phyloP scores from a whole-genome alignment of 2,113 vertebrate genomes.

The Oceanites oceanicus region DNA sequence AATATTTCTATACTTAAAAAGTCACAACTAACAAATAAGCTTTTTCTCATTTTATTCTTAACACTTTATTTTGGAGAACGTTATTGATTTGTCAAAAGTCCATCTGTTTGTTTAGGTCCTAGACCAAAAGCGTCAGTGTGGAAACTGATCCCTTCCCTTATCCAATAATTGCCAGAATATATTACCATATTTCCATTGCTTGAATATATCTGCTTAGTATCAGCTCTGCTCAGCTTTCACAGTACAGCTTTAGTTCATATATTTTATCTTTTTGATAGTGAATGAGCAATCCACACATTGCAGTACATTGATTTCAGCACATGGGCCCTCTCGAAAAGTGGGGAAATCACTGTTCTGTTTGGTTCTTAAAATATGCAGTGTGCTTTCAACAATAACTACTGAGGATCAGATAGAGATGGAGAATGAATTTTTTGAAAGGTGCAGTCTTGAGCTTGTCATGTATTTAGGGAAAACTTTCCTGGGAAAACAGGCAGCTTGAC shows the following conservation, averaged over 20 bases:
- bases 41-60: constrained; percentile 39
- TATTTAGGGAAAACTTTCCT: constrained; percentile 68
- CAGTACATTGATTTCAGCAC: constrained; percentile 66
- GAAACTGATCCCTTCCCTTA: constrained; percentile 53
- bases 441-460: constrained; percentile 68
- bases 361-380: constrained; percentile 69
- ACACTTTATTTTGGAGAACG: constrained; percentile 55
- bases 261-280: constrained; percentile 56
- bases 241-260: constrained; percentile 68
- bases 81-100: constrained; percentile 67
- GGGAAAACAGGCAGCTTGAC: constrained; percentile 65
- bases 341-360: constrained; percentile 67
- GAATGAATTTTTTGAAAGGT: constrained; percentile 68
- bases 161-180: constrained; percentile 58
- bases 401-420: constrained; percentile 66
- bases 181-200: constrained; percentile 63
- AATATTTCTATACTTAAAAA: constrained; percentile 41
- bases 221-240: constrained; percentile 58
- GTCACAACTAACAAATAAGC: constrained; percentile 3
- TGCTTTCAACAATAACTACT: constrained; percentile 69
- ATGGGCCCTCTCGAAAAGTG: constrained; percentile 60
- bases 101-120: constrained; percentile 66
- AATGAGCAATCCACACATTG: constrained; percentile 68
- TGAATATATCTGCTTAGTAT: constrained; percentile 61
- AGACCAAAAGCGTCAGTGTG: constrained; percentile 54